Percentiles rank a stretch among this genome's conserved stretches.
Evolutionary conservation across 2,888 invertebrate genomes (phyloP).

Genomic region (Orthosia gracilis): DNA sequence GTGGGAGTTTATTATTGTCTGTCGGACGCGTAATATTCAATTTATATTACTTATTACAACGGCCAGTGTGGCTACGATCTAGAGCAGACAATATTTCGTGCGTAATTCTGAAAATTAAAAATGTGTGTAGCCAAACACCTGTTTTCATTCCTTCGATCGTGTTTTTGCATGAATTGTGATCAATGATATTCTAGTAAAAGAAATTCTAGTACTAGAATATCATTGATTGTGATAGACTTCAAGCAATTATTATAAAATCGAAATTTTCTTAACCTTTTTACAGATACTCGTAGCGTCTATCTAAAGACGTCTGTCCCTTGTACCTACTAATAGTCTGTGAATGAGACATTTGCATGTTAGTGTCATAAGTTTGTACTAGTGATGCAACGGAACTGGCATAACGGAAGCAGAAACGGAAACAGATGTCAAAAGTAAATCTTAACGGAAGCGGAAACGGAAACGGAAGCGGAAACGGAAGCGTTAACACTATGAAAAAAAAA

Average conservation of each 20-base stretch:
- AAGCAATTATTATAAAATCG: neutral
- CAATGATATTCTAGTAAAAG: too few relatives aligned
- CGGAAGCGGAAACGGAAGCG: too few relatives aligned
- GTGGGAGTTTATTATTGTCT: slow-evolving; percentile 51
- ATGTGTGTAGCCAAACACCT: slow-evolving; percentile 15
- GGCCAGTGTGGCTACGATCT: slow-evolving; percentile 16
- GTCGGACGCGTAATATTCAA: slow-evolving; percentile 38
- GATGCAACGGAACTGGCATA: too few relatives aligned
- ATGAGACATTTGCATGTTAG: slow-evolving; percentile 8
- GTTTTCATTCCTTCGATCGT: neutral
- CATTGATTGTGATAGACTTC: slow-evolving; percentile 2
- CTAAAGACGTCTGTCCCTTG: too few relatives aligned
- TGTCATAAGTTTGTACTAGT: slow-evolving; percentile 2
- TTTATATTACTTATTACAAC: slow-evolving; percentile 50
- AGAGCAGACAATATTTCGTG: slow-evolving; percentile 28
- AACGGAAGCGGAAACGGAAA: too few relatives aligned
- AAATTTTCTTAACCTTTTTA: neutral
- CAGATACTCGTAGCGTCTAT: neutral
- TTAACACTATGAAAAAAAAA: too few relatives aligned
- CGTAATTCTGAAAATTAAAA: slow-evolving; percentile 16
- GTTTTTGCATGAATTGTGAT: slow-evolving; percentile 3
- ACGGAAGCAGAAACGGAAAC: too few relatives aligned
- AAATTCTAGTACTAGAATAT: too few relatives aligned
- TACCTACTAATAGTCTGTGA: neutral
- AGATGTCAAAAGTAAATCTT: too few relatives aligned